Conservation (phyloP, 1,140 invertebrate genomes). For the Papilio dardanus region DNA sequence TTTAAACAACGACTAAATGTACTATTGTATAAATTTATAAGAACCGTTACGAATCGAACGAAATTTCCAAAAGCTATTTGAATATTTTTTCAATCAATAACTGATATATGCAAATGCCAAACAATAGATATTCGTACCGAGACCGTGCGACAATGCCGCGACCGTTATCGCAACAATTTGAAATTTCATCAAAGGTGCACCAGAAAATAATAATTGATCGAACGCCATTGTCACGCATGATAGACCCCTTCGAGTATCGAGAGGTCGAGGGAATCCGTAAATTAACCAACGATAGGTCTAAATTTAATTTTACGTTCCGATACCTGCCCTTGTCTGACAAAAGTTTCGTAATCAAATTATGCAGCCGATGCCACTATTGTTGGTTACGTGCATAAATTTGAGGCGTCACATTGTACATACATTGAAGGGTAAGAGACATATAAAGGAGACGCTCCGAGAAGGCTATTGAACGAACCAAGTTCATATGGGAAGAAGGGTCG, state of each 20-base stretch:
- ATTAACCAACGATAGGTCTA: constrained; percentile 79
- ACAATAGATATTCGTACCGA: constrained; percentile 68
- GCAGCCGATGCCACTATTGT: constrained; percentile 77
- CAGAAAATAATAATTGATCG: constrained; percentile 79
- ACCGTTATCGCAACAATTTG: constrained; percentile 77
- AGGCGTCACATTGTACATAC: constrained; percentile 70
- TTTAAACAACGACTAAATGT: constrained; percentile 56
- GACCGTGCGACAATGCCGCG: constrained; percentile 66
- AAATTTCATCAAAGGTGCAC: constrained; percentile 79
- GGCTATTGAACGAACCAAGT: constrained; percentile 62
- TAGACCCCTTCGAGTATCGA: constrained; percentile 64
- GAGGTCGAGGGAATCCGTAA: constrained; percentile 77
- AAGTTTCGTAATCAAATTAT: constrained; percentile 81
- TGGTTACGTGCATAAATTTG: constrained; percentile 74
- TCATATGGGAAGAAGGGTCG: constrained; percentile 79
- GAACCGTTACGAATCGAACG: constrained; percentile 74
- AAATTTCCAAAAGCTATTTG: constrained; percentile 69
- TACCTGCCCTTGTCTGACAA: constrained; percentile 76
- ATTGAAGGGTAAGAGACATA: constrained; percentile 66
- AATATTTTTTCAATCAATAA: constrained; percentile 82
- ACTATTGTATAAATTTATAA: constrained; percentile 65
- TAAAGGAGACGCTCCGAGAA: constrained; percentile 66
- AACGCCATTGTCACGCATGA: constrained; percentile 72
- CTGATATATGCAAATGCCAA: constrained; percentile 77
- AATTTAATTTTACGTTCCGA: constrained; percentile 81